Percentiles rank a stretch among this genome's conserved stretches.
Conservation (phyloP, 2,113 vertebrate genomes). For the Salvator merianae region DNA sequence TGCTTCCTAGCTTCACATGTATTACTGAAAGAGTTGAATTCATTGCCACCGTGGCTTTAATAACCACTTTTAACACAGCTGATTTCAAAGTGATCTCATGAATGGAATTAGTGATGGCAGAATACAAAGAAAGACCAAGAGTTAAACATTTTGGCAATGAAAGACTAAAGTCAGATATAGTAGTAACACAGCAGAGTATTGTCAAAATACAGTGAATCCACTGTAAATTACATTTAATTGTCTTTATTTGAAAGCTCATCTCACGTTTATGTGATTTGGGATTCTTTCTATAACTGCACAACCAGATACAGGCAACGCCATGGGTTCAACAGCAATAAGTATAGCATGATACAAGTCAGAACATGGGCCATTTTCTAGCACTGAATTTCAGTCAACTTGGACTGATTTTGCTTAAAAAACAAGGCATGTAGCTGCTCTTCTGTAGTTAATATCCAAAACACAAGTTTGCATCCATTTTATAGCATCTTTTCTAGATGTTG, state of each 20-base stretch:
- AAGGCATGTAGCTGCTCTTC: neutral
- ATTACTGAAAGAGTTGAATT: constrained; percentile 4
- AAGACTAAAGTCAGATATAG: neutral
- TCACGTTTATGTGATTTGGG: neutral
- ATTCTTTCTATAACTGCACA: neutral
- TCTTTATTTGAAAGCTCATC: neutral
- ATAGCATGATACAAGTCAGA: neutral
- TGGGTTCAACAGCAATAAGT: neutral
- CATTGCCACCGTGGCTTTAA: constrained; percentile 6
- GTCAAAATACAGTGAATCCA: neutral
- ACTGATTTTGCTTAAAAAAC: neutral
- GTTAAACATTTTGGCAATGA: neutral
- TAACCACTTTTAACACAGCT: constrained; percentile 17
- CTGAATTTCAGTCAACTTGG: too few species aligned
- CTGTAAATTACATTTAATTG: neutral
- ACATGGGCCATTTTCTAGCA: too few species aligned
- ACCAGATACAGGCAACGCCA: neutral
- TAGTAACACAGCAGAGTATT: neutral
- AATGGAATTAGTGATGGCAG: neutral
- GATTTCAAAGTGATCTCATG: constrained; percentile 24
- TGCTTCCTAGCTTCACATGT: neutral
- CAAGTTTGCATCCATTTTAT: neutral
- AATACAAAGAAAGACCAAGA: neutral
- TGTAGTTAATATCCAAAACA: neutral
- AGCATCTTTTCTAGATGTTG: neutral